Evolutionary conservation across 1,140 invertebrate genomes (phyloP).

Genomic region (Bombus superbus): DNA sequence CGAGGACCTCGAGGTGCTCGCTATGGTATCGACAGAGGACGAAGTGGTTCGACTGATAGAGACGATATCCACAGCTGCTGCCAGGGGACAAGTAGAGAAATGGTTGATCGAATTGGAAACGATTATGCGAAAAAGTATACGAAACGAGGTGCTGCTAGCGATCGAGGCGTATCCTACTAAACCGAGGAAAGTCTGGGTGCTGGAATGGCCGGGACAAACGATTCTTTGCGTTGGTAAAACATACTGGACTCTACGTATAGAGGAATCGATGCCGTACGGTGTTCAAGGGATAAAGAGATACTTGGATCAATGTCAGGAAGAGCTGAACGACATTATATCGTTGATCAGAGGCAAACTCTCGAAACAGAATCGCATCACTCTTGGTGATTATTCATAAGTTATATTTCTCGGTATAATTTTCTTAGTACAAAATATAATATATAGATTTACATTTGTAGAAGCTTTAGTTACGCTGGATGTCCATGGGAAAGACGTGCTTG

Average conservation of each 20-base stretch:
- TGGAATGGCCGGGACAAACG: conserved; percentile 94
- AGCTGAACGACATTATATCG: conserved; percentile 92
- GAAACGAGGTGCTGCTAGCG: conserved; percentile 85
- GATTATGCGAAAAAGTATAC: conserved; percentile 94
- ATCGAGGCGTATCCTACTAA: conserved; percentile 88
- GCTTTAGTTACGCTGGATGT: conserved; percentile 96
- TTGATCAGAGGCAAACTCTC: conserved; percentile 93
- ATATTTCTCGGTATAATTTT: too few relatives aligned
- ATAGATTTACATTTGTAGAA: conserved; percentile 81
- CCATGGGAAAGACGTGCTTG: conserved; percentile 94
- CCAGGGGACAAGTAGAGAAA: conserved; percentile 97
- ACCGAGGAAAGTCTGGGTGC: conserved; percentile 89
- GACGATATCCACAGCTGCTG: conserved; percentile 92
- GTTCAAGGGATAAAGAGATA: conserved; percentile 73
- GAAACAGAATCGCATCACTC: conserved; percentile 93
- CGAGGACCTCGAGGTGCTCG: conserved; percentile 92
- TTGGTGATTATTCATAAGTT: conserved; percentile 83
- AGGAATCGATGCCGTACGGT: conserved; percentile 87
- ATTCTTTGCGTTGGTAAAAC: conserved; percentile 93
- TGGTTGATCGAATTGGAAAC: conserved; percentile 96
- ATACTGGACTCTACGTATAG: conserved; percentile 94
- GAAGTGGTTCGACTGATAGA: conserved; percentile 91
- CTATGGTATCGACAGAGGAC: conserved; percentile 95
- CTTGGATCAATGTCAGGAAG: conserved; percentile 80
- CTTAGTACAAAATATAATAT: background rate